These are phyloP conservation scores for Callipepla californica DNA, from an alignment of 2,113 vertebrate genomes.

Conservation along the genomic window DNA sequence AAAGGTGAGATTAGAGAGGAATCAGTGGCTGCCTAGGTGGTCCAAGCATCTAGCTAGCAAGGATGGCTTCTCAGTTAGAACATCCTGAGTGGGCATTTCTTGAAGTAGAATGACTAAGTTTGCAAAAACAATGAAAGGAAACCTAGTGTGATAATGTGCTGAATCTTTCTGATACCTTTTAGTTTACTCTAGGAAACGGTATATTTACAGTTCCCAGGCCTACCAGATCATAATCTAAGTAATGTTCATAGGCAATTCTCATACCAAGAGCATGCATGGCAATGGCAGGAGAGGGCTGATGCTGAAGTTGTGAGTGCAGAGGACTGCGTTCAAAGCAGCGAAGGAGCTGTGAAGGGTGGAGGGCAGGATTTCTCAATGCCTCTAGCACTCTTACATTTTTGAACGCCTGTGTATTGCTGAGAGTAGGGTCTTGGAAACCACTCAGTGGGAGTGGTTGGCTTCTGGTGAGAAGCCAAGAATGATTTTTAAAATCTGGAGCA, in stretches of 20 bases:
- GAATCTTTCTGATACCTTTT: not conserved
- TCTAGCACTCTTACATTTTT: not conserved
- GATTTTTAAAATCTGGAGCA: not conserved
- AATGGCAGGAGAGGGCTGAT: not conserved
- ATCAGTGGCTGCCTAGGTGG: not conserved
- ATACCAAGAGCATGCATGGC: not conserved
- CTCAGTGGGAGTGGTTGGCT: not conserved
- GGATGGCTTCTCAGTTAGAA: not conserved
- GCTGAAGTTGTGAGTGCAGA: not conserved
- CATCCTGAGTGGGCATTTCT: not conserved
- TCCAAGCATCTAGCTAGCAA: not conserved
- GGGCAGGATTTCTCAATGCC: not conserved
- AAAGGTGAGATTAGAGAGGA: not conserved
- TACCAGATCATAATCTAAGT: not conserved
- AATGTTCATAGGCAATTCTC: not conserved
- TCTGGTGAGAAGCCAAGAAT: not conserved
- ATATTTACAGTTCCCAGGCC: not conserved
- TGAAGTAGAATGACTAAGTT: not conserved
- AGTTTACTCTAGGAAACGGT: not conserved
- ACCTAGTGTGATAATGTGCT: not conserved
- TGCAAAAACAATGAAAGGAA: not conserved
- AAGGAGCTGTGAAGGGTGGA: not conserved
- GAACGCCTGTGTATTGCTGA: not conserved
- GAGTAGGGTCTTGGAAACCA: not conserved
- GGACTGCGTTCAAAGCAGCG: not conserved